Conservation (phyloP, 2,888 invertebrate genomes). For the Cataglyphis rosenhaueri region DNA sequence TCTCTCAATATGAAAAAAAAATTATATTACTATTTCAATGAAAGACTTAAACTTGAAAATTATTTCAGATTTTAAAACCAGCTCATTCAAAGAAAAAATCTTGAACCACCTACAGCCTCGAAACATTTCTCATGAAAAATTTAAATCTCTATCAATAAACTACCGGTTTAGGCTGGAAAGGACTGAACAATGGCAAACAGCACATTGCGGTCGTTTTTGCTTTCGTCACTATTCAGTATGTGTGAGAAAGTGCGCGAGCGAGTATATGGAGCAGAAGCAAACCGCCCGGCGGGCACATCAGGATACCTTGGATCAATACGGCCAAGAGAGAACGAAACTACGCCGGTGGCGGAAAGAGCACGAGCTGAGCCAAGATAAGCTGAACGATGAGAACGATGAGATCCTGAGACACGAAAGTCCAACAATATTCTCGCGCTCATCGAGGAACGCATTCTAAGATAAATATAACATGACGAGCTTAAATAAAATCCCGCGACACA, state of each 20-base stretch:
- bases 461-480: background rate
- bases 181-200: background rate
- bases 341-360: slow-evolving; percentile 34
- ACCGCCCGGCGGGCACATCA: slow-evolving; percentile 75
- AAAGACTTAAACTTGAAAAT: slow-evolving; percentile 1
- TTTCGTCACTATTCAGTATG: slow-evolving; percentile 48
- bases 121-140: slow-evolving; percentile 11
- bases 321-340: slow-evolving; percentile 71
- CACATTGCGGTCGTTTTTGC: background rate
- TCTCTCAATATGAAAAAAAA: background rate
- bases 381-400: slow-evolving; percentile 53
- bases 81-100: background rate
- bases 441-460: background rate
- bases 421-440: background rate
- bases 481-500: background rate
- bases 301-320: slow-evolving; percentile 81
- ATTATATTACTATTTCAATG: background rate
- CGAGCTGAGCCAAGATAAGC: slow-evolving; percentile 53
- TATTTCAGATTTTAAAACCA: background rate
- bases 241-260: slow-evolving; percentile 47
- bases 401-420: slow-evolving; percentile 41
- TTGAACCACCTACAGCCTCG: background rate
- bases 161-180: background rate
- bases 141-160: background rate
- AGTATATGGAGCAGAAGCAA: slow-evolving; percentile 74